A percentile compares a stretch with the other conserved stretches of the same genome.
Conservation (phyloP, 2,113 vertebrate species). For the Uria lomvia region DNA sequence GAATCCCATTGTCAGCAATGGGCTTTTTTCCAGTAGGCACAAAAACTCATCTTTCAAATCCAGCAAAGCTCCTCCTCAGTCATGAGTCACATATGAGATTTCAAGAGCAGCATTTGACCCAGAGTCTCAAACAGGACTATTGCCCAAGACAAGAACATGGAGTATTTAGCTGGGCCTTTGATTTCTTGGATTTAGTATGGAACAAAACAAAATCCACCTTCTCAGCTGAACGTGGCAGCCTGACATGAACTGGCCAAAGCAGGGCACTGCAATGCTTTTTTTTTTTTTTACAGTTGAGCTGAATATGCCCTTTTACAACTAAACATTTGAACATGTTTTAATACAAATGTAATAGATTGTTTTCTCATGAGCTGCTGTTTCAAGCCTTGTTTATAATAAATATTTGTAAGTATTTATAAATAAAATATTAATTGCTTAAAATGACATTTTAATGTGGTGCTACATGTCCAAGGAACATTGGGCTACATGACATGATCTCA, state of each 20-base stretch:
- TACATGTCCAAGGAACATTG: background rate
- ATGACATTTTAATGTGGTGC: constrained; percentile 53
- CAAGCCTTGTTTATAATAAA: constrained; percentile 62
- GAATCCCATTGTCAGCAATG: background rate
- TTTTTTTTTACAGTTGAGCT: constrained; percentile 32
- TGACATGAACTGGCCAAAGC: background rate
- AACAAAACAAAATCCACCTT: background rate
- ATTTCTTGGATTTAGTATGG: background rate
- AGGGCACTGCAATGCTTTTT: background rate
- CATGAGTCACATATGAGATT: background rate
- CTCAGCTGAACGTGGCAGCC: background rate
- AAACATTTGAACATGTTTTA: constrained; percentile 63
- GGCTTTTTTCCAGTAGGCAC: background rate
- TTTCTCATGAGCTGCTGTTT: constrained; percentile 54
- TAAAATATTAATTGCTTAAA: constrained; percentile 70
- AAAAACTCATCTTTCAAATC: background rate
- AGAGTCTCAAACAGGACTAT: background rate
- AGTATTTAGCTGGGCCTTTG: background rate
- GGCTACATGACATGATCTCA: background rate
- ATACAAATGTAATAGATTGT: constrained; percentile 56
- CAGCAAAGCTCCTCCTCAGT: background rate
- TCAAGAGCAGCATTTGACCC: background rate
- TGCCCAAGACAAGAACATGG: background rate
- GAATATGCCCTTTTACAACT: constrained; percentile 52
- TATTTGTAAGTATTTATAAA: constrained; percentile 69